Base-by-base conservation (phyloP, 2,113 vertebrate genomes). In the Notiomystis cincta region DNA sequence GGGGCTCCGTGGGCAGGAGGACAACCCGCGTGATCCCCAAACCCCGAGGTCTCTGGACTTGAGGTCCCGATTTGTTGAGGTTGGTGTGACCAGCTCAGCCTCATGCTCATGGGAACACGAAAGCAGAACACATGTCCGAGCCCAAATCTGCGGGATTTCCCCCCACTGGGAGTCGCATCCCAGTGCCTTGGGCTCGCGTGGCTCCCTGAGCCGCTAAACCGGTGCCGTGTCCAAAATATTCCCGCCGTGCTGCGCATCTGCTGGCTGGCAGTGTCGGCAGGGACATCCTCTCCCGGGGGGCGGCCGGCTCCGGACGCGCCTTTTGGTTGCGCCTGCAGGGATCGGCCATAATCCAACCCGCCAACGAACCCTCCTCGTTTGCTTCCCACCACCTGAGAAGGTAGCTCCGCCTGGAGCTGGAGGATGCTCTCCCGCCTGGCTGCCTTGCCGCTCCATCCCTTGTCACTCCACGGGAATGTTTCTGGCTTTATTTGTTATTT, bases 141-240 rank as follows among this genome's bases (percentile, higher is more conserved):
- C 51, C 40, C 56, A 1, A 1, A 20, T 8, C 23, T 7, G 47
- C n/a, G 4, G 5, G 21, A 1, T n/a, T 56, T 61, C 9, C 51
- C 75, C 2, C 3, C 57, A 0, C 4, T 0, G 31, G 40, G 15
- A 47, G 24, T 6, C n/a, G 3, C 33, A 35, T 56, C 10, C 37
- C 58, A 1, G 2, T 35, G 0, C 57, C 7, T 14, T 1, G 50
- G 25, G 10, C 64, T 62, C 1, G 70, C 20, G 0, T 2, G 31
- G 78, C 71, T 78, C 56, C 12, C 2, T 1, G 7, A 27, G 73
- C 84, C 17, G 25, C 30, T 60, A 13, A 37, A 12, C 8, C 33
- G 9, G 20, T 12, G 69, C 50, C 10, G n/a, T 4, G 35, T 7
- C 80, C 35, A 1, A 12, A 77, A 60, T 27, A 40, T 35, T 15